phyloP scores from a whole-genome alignment of 2,113 vertebrate genomes.

The Nycticryphes semicollaris region DNA sequence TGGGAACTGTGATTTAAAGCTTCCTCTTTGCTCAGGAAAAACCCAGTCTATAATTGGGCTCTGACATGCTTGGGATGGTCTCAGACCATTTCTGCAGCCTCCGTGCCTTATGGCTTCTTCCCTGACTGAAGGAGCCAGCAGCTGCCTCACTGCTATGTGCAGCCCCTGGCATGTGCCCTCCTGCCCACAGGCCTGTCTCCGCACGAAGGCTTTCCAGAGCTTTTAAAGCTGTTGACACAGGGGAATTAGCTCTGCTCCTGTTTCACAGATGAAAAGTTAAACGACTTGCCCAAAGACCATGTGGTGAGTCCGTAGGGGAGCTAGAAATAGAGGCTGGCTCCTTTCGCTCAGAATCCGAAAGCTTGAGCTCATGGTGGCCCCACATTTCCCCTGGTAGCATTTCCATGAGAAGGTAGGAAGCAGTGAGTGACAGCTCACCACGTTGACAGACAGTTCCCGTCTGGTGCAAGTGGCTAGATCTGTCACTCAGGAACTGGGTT shows the following conservation, averaged over 20 bases:
- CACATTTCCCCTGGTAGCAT: neutral
- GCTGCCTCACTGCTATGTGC: neutral
- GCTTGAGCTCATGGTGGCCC: constrained; percentile 30
- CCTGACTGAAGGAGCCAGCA: neutral
- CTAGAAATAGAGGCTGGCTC: constrained; percentile 38
- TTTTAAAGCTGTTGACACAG: constrained; percentile 1
- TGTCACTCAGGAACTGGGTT: constrained; percentile 56
- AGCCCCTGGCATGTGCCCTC: neutral
- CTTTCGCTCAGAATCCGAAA: constrained; percentile 8
- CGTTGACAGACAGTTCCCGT: constrained; percentile 43
- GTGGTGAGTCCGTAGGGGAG: neutral
- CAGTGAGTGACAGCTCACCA: constrained; percentile 47
- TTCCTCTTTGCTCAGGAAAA: constrained; percentile 54
- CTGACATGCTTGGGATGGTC: neutral
- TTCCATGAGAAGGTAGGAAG: constrained; percentile 26
- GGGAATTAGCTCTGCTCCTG: neutral
- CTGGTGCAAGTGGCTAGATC: constrained; percentile 48
- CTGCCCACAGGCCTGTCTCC: neutral
- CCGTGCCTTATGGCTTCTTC: neutral
- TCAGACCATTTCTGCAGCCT: neutral
- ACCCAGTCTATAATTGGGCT: constrained; percentile 5
- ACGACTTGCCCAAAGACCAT: neutral
- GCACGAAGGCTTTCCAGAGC: neutral
- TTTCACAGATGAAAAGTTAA: constrained; percentile 24
- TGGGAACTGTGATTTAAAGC: constrained; percentile 40